Evolutionary conservation across 2,888 invertebrate genomes (phyloP), one percentile per base, ranked within the genome.

Genomic region (Drosophila barbarae): DNA sequence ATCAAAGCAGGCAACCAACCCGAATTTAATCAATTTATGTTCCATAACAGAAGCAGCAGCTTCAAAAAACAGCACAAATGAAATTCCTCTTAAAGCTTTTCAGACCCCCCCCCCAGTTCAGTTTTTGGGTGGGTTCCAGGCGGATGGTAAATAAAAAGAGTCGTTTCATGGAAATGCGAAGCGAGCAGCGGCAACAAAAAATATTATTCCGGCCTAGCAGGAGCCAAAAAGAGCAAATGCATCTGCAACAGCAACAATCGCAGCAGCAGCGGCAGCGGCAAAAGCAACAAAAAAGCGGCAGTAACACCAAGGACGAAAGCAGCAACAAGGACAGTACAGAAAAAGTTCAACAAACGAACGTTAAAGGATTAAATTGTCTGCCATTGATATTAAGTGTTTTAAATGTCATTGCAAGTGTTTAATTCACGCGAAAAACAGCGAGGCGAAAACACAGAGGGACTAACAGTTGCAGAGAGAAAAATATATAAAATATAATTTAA

Each of bases 331-430:
- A 49, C 57, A 61, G 35, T 36, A 38, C 55, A 50, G 51, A 67
- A 71, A 66, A 76, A 77, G 77, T 71, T 82, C 65, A 77, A 75
- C 75, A 75, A 82, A 82, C 77, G 71, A 81, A 74, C 81, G 77
- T 76, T 79, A 80, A 79, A 80, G 77, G 83, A 79, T 79, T 79
- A 79, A 79, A 79, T 74, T 79, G 79, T 79, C 79, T 79, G 77
- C 68, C 76, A 53, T 77, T 83, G 79, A 83, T 74, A 79, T 79
- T 79, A 79, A 79, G 83, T 83, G 79, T 79, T 79, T 79, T 79
- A 79, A 79, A 79, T 79, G 83, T 80, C 79, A 80, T 67, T 72
- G 72, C 76, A 72, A 83, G 81, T 83, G 81, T 83, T 79, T 79
- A 79, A 83, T 83, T 79, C 83, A 77, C 67, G 76, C 49, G 64